phyloP scores from a whole-genome alignment of 1,140 invertebrate species.

The Wasmannia auropunctata region DNA sequence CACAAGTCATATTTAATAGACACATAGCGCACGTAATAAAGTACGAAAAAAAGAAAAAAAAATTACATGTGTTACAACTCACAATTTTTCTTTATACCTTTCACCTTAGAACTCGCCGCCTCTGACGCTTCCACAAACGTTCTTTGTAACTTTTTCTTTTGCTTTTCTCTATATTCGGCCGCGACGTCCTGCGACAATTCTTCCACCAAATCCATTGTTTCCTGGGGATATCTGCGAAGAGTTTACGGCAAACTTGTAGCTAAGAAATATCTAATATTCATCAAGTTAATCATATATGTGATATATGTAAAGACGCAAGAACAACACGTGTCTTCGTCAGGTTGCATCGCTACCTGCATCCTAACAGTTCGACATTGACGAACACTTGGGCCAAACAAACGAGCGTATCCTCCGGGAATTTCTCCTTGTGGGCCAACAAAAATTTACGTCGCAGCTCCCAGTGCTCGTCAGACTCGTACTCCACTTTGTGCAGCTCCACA shows the following conservation, averaged over 20 bases:
- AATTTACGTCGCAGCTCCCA: slow-evolving; percentile 93
- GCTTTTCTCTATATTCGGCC: slow-evolving; percentile 88
- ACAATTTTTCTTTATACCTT: slow-evolving; percentile 86
- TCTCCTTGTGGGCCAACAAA: slow-evolving; percentile 89
- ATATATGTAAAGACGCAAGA: neutral
- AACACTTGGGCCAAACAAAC: slow-evolving; percentile 94
- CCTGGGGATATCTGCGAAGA: slow-evolving; percentile 89
- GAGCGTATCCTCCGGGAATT: slow-evolving; percentile 90
- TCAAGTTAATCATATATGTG: neutral
- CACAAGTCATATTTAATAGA: neutral
- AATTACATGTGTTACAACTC: slow-evolving; percentile 72
- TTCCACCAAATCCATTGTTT: slow-evolving; percentile 92
- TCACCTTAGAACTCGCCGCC: slow-evolving; percentile 90
- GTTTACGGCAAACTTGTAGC: neutral
- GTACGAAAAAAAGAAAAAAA: slow-evolving; percentile 13
- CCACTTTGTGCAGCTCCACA: slow-evolving; percentile 88
- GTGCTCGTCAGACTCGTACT: slow-evolving; percentile 93
- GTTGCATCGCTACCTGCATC: slow-evolving; percentile 89
- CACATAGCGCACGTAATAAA: neutral
- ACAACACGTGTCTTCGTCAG: neutral
- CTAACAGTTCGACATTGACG: slow-evolving; percentile 93
- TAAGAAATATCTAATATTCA: neutral
- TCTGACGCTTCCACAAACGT: slow-evolving; percentile 92
- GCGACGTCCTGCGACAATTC: slow-evolving; percentile 91
- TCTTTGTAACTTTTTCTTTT: slow-evolving; percentile 89